Percentiles rank a stretch among this genome's conserved stretches.
Conservation (phyloP, 2,888 invertebrate genomes). For the Asteroscopus sphinx region DNA sequence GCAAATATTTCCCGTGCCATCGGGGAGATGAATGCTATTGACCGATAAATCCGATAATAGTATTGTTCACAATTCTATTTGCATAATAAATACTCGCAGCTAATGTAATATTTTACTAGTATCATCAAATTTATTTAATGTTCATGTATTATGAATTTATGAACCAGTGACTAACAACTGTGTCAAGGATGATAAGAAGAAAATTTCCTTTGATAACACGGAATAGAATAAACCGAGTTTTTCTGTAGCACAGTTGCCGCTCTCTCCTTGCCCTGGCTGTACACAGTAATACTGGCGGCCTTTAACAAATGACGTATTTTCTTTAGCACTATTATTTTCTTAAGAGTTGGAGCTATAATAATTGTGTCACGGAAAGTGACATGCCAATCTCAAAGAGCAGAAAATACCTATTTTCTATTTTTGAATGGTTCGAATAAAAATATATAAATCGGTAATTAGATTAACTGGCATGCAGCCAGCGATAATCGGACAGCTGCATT, state of each 20-base stretch:
- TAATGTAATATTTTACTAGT: conserved; percentile 4
- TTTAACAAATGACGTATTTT: conserved; percentile 61
- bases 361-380: conserved; percentile 21
- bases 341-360: conserved; percentile 20
- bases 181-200: conserved; percentile 80
- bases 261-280: conserved; percentile 5
- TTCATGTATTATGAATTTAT: conserved; percentile 9
- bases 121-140: conserved; percentile 9
- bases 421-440: conserved; percentile 34
- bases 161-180: conserved; percentile 62
- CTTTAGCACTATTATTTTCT: conserved; percentile 53
- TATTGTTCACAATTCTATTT: conserved; percentile 38
- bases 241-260: conserved; percentile 32
- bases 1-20: conserved; percentile 65
- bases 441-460: conserved; percentile 46
- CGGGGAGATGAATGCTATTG: conserved; percentile 54
- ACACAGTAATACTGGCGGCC: conserved; percentile 37
- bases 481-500: conserved; percentile 56
- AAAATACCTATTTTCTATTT: conserved; percentile 4
- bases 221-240: conserved; percentile 63
- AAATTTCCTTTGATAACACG: conserved; percentile 73
- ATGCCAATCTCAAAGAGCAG: conserved; percentile 9
- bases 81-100: conserved; percentile 4
- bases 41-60: conserved; percentile 46
- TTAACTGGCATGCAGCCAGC: conserved; percentile 73